Evolutionary conservation across 2,797 vertebrate genomes (phyloP), one percentile per base, ranked within the genome.

Genomic region (Artibeus lituratus): DNA sequence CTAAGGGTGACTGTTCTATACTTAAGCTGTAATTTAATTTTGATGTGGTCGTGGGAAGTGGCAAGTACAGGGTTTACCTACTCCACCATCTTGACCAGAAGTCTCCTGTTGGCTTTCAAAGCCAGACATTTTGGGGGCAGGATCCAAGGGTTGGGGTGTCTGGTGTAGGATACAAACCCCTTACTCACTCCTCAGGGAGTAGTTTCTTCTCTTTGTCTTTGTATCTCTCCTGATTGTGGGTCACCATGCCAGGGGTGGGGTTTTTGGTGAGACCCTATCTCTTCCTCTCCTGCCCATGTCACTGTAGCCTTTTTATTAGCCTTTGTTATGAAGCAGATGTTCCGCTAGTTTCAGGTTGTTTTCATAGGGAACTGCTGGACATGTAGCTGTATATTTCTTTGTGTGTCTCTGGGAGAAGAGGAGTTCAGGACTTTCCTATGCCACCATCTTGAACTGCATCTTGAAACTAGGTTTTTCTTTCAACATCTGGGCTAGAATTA

Each of bases 401-500:
- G 26, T 82, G 80, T 47, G 59, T 62, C 29, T 32, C 7, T 83
- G 57, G 39, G 57, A 81, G 24, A 16, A 82, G 57, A 62, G 62
- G 57, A 65, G 29, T n/a, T 47, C 1, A n/a, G 57, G 42, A 83
- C 19, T 29, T 82, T 82, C 80, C 37, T 82, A 14, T 82, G 57
- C 29, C 21, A 32, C 7, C 19, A 65, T 47, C 57, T 65, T 83
- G 29, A 83, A 65, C n/a, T 22, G 19, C 4, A 74, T 74, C 72
- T 44, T 47, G 51, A 83, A 19, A 32, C 3, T 78, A 26, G n/a
- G 21, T 77, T 70, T 89, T 90, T 49, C 22, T 94, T 96, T 90
- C 32, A 91, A 93, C 92, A 86, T 37, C 77, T 93, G 51, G 35
- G 29, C 44, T 88, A 91, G 42, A 92, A 90, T 88, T 94, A 96